Evolutionary conservation across 92 coral and sea anemone species (phyloP), one percentile per base, ranked within the genome.

Genomic region (Porites lobata): DNA sequence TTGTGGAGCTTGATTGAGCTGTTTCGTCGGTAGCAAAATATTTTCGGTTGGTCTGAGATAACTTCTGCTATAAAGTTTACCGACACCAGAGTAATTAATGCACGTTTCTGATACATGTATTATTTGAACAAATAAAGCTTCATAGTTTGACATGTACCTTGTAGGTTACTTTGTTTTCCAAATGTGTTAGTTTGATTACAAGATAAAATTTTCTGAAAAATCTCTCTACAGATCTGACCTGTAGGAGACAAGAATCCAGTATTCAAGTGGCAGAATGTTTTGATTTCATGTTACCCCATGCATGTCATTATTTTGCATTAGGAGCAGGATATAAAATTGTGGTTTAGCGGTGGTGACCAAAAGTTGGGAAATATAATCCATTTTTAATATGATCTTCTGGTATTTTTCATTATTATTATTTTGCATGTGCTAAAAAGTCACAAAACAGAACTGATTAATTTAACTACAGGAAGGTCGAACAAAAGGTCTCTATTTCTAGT

Each of bases 111-210:
- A 38, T 38, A 5, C 47, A 38, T 83, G 18, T 72, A 83, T 71
- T 74, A 63, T 58, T 43, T 72, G 79, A 74, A 59, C 73, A 83
- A 83, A 83, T 64, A 62, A 50, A 61, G 38, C 18, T 43, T 38
- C 69, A 58, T 71, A 65, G 75, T 66, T 80, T 57, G 17, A 2
- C 57, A 50, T n/a, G 50, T 66, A 51, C 43, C 56, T 21, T 38
- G 11, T 26, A n/a, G 29, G 32, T n/a, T 66, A 7, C 61, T 56
- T 56, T 66, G 38, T 56, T 81, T 13, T 10, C 11, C 43, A 17
- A 81, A 54, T 81, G 68, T 57, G 69, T 81, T 69, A 13, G 56
- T 21, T 29, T 65, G 83, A 79, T 79, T 43, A 22, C 19, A 63
- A 43, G 73, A 79, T 64, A 79, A 47, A 1, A 20, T 50, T 21